A percentile compares a stretch with the other conserved stretches of the same genome.
Conservation (phyloP, 1,140 invertebrate genomes). For the Drosophila obscura region DNA sequence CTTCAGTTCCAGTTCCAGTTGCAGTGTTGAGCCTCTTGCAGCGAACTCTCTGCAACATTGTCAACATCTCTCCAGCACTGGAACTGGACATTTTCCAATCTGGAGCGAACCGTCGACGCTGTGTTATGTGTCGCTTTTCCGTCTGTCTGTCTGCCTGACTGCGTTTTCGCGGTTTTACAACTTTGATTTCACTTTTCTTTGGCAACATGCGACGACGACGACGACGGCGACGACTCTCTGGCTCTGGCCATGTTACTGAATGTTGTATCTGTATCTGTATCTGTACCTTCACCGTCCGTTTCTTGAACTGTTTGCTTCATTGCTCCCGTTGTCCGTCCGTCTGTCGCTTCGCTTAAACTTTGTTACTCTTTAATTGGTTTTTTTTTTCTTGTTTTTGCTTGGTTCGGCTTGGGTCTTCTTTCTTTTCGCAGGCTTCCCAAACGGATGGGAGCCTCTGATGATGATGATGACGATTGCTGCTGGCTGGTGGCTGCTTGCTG, state of each 20-base stretch:
- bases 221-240: constrained; percentile 28
- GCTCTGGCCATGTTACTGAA: constrained; percentile 33
- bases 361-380: constrained; percentile 81
- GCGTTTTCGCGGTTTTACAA: constrained; percentile 82
- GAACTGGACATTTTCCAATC: constrained; percentile 77
- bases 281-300: constrained; percentile 77
- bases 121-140: constrained; percentile 52
- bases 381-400: constrained; percentile 44
- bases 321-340: constrained; percentile 69
- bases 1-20: constrained; percentile 32
- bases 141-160: constrained; percentile 71
- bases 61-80: constrained; percentile 65
- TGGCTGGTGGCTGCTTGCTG: no score
- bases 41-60: constrained; percentile 47
- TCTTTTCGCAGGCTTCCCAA: constrained; percentile 60
- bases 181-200: constrained; percentile 83
- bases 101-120: constrained; percentile 65
- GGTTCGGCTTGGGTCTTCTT: constrained; percentile 9
- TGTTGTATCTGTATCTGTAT: constrained; percentile 37
- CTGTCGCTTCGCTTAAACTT: constrained; percentile 62
- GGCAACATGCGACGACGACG: constrained; percentile 71
- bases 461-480: constrained; percentile 37
- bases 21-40: constrained; percentile 4
- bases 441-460: constrained; percentile 40
- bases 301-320: constrained; percentile 80